A percentile compares a stretch with the other conserved stretches of the same genome.
These are phyloP conservation scores for Drosophila setifemur DNA, from an alignment of 1,140 invertebrate species.

Conservation along the genomic window DNA sequence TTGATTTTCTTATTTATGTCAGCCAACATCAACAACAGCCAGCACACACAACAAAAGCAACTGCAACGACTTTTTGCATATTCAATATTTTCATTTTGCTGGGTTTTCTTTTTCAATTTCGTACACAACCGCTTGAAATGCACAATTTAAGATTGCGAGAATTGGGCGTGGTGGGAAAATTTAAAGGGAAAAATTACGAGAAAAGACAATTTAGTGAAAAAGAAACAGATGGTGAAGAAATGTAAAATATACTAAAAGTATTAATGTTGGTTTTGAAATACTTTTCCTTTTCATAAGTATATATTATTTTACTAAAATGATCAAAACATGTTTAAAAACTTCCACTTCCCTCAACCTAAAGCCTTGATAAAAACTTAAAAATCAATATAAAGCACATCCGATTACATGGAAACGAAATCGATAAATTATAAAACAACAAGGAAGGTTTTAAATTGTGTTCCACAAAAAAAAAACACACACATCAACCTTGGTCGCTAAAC, in stretches of 20 bases:
- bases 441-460: not conserved
- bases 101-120: constrained; percentile 12
- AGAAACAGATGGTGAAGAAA: too few relatives aligned
- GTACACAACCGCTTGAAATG: constrained; percentile 36
- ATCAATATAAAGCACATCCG: constrained; percentile 8
- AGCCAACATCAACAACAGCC: constrained; percentile 6
- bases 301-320: too few relatives aligned
- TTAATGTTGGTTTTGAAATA: too few relatives aligned
- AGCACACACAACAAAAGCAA: not conserved
- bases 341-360: not conserved
- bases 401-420: constrained; percentile 22
- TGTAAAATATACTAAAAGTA: too few relatives aligned
- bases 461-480: not conserved
- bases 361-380: constrained; percentile 7
- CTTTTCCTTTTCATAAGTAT: too few relatives aligned
- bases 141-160: constrained; percentile 52
- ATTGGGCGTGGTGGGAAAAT: constrained; percentile 18
- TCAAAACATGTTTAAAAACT: too few relatives aligned
- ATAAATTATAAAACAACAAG: constrained; percentile 4
- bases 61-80: not conserved
- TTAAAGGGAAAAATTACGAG: not conserved
- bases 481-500: constrained; percentile 9
- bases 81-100: constrained; percentile 34
- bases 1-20: constrained; percentile 32
- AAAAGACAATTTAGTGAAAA: too few relatives aligned